Conservation (phyloP, 2,797 vertebrate genomes). For the Karalla daura region DNA sequence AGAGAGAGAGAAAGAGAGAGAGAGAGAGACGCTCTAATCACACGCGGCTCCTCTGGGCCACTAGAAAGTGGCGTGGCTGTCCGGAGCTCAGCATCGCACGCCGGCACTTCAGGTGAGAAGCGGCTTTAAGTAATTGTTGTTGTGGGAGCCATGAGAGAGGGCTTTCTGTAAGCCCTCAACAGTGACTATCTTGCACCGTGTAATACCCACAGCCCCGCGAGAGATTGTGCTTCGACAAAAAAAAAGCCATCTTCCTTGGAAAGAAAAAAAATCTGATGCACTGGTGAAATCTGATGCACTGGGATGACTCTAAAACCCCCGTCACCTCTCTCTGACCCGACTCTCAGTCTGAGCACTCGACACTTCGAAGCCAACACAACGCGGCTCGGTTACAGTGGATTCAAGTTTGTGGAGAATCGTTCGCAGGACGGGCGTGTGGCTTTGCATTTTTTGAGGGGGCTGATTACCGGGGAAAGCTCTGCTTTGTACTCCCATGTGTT, state of each 20-base stretch:
- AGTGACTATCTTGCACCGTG: slow-evolving; percentile 54
- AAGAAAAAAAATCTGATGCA: too few relatives aligned
- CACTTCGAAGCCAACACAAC: slow-evolving; percentile 21
- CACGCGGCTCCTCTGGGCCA: slow-evolving; percentile 3
- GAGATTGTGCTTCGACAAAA: slow-evolving; percentile 41
- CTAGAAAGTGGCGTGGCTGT: slow-evolving; percentile 28
- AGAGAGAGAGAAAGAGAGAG: too few relatives aligned
- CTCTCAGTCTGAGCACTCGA: slow-evolving; percentile 19
- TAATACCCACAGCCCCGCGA: slow-evolving; percentile 44
- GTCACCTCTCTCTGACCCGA: slow-evolving; percentile 36
- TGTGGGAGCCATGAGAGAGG: slow-evolving; percentile 57
- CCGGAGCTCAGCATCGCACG: slow-evolving; percentile 37
- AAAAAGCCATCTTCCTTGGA: slow-evolving; percentile 35
- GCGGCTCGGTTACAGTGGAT: slow-evolving; percentile 61
- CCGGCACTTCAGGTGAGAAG: slow-evolving; percentile 48
- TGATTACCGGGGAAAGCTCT: slow-evolving; percentile 28
- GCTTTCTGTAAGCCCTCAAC: slow-evolving; percentile 62
- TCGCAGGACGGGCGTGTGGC: slow-evolving; percentile 42
- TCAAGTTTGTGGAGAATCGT: slow-evolving; percentile 66
- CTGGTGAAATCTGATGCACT: slow-evolving; percentile 36
- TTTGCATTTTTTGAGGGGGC: slow-evolving; percentile 51
- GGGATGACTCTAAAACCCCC: slow-evolving; percentile 33
- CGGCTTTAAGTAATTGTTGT: slow-evolving; percentile 71
- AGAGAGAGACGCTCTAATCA: slow-evolving; percentile 53
- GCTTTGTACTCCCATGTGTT: slow-evolving; percentile 39